A percentile compares a stretch with the other conserved stretches of the same genome.
phyloP scores from a whole-genome alignment of 2,113 vertebrate genomes.

The Hemicordylus capensis region DNA sequence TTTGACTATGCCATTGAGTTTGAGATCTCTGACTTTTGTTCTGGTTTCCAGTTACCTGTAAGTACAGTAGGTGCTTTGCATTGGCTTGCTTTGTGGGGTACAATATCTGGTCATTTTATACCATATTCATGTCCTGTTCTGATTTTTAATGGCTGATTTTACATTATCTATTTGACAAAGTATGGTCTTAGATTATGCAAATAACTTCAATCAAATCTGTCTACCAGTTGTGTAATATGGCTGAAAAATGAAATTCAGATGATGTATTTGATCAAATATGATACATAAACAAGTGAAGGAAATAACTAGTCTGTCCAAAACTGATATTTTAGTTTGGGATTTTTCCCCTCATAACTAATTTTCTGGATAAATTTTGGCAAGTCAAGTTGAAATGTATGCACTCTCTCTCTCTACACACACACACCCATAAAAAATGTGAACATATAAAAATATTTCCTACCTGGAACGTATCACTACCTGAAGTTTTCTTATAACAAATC shows the following conservation, averaged over 20 bases:
- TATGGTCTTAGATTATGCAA: too few relatives aligned
- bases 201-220: too few relatives aligned
- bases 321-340: conserved; percentile 33
- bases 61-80: not conserved
- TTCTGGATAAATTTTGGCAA: conserved; percentile 13
- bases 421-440: conserved; percentile 34
- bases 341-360: not conserved
- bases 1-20: not conserved
- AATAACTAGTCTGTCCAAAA: not conserved
- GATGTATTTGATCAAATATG: too few relatives aligned
- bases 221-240: too few relatives aligned
- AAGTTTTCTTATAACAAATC: conserved; percentile 42
- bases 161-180: too few relatives aligned
- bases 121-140: not conserved
- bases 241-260: too few relatives aligned
- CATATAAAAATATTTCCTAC: not conserved
- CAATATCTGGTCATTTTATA: too few relatives aligned
- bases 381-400: conserved; percentile 28
- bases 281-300: too few relatives aligned
- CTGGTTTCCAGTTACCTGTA: not conserved
- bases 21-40: not conserved
- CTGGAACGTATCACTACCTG: conserved; percentile 40
- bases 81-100: not conserved
- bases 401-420: too few relatives aligned
- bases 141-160: not conserved